Conservation (phyloP, 2,113 vertebrate species). For the Hippocampus abdominalis region DNA sequence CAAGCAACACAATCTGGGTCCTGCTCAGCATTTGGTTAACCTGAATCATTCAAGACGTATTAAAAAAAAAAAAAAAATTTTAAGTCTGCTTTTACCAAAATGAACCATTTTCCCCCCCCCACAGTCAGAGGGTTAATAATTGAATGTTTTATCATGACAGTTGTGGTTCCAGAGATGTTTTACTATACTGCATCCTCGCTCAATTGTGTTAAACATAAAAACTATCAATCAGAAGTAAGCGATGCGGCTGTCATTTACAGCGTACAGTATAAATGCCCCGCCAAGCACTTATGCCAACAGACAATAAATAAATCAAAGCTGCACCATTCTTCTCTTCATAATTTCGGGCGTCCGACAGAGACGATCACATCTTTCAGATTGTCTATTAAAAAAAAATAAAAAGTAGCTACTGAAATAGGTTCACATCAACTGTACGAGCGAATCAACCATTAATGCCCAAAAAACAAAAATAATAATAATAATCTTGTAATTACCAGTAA, state of each 20-base stretch:
- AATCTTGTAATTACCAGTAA: background rate
- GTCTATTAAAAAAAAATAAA: background rate
- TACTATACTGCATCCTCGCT: background rate
- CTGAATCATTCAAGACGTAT: background rate
- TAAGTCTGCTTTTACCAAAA: background rate
- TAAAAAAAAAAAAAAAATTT: background rate
- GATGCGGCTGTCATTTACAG: background rate
- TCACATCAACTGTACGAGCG: background rate
- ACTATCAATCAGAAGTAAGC: background rate
- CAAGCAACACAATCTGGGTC: background rate
- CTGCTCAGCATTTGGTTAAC: background rate
- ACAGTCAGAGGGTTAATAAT: background rate
- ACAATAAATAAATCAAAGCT: conserved; percentile 2
- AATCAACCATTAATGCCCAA: background rate
- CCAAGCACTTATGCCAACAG: background rate
- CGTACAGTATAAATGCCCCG: background rate
- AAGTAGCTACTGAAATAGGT: background rate
- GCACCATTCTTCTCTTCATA: background rate
- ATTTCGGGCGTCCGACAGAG: background rate
- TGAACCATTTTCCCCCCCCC: background rate
- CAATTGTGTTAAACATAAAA: background rate
- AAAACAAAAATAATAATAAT: background rate
- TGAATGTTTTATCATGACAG: background rate
- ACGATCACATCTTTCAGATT: background rate
- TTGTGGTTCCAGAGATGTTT: background rate